Evolutionary conservation across 2,113 vertebrate genomes (phyloP), one percentile per base, ranked within the genome.

Genomic region (Elaphurus davidianus): DNA sequence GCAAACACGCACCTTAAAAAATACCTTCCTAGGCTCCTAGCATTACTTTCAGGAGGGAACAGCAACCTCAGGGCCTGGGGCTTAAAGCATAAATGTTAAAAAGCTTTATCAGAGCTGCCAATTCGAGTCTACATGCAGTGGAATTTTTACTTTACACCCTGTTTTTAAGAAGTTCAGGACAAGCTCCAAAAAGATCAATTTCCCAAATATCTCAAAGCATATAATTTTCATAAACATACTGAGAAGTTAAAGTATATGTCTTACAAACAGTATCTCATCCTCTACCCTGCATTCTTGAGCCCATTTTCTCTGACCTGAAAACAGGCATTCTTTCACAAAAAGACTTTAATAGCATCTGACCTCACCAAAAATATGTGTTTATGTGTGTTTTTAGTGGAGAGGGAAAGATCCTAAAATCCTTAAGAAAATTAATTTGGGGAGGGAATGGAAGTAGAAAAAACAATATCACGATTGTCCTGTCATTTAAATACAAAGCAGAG

Each of bases 401-500:
- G 3, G 12, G 28, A 96, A 95, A 92, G 43, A 91, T 33, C 47
- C 55, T 83, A 94, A 95, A 59, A 96, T 59, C 54, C 55, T 96
- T 67, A 85, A 60, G 93, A 96, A 98, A 96, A 97, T 97, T 94
- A 96, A 97, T 94, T 97, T 97, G 3, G 83, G 71, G 62, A 97
- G 85, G 62, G 84, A 94, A 96, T 97, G 93, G 91, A 92, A 97
- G 54, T 64, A 96, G 97, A 98, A 97, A 96, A 98, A 87, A 97
- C 25, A 94, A n/a, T 90, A 96, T 96, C 96, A 93, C 64, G 83
- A 95, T 88, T 97, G 87, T 94, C 95, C 96, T 98, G 90, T 96
- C 96, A 98, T 91, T 98, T 98, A 97, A 97, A 97, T 96, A 96
- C 91, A 98, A 82, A 97, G 87, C 95, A 95, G 64, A 98, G 97